Evolutionary conservation across 2,797 vertebrate genomes (phyloP).

Genomic region (Argyrosomus regius): DNA sequence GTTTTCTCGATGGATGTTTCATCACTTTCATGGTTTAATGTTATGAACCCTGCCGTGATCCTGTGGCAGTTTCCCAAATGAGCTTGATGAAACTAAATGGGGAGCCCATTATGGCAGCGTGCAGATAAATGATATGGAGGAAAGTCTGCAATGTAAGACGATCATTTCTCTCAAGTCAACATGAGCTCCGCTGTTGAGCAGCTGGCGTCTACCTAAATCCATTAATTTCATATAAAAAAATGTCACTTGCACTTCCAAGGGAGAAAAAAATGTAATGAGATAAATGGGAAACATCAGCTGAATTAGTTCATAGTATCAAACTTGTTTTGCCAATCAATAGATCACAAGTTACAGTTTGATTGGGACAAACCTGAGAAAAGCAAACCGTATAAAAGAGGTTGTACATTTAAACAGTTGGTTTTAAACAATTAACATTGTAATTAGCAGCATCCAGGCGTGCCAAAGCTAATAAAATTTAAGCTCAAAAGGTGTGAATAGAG

Average conservation of each 20-base stretch:
- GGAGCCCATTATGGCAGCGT: slow-evolving; percentile 61
- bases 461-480: slow-evolving; percentile 39
- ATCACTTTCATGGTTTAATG: slow-evolving; percentile 74
- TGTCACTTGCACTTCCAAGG: slow-evolving; percentile 1
- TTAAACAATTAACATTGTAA: background rate
- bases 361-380: background rate
- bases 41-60: slow-evolving; percentile 69
- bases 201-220: slow-evolving; percentile 45
- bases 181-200: slow-evolving; percentile 50
- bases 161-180: slow-evolving; percentile 62
- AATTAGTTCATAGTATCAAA: background rate
- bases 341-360: background rate
- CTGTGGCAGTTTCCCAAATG: slow-evolving; percentile 72
- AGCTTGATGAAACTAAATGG: slow-evolving; percentile 70
- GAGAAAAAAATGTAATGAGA: slow-evolving; percentile 16
- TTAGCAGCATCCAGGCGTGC: slow-evolving; percentile 7
- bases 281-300: background rate
- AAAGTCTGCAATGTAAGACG: slow-evolving; percentile 17
- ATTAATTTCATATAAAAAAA: slow-evolving; percentile 37
- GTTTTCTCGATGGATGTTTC: slow-evolving; percentile 67
- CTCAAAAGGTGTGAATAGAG: slow-evolving; percentile 50
- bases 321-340: background rate
- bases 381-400: background rate
- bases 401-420: background rate
- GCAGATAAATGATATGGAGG: slow-evolving; percentile 54